These are phyloP conservation scores for Megalurothrips usitatus DNA, from an alignment of 2,888 invertebrate species.

Conservation along the genomic window DNA sequence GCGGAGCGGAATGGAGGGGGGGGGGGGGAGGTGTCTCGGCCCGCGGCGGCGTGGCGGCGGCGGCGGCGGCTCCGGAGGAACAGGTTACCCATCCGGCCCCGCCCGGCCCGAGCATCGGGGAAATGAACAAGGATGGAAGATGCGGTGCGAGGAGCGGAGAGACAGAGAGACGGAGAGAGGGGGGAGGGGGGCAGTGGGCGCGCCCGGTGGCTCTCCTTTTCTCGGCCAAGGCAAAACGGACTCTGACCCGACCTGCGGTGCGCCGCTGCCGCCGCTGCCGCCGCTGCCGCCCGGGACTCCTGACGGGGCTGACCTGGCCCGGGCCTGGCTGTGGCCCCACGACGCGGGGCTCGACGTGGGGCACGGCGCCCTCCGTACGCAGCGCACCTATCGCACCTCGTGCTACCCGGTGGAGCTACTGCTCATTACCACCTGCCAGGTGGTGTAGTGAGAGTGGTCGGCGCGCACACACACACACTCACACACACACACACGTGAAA, in stretches of 20 bases:
- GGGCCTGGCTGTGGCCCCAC: neutral
- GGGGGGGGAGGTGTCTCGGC: neutral
- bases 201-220: slow-evolving; percentile 3
- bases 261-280: neutral
- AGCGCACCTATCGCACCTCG: no score
- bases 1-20: neutral
- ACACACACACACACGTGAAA: neutral
- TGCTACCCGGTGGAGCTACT: no score
- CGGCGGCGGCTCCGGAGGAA: neutral
- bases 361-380: neutral
- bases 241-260: neutral
- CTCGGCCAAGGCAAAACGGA: slow-evolving; percentile 10
- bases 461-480: neutral
- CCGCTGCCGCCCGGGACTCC: neutral
- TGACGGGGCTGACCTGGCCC: neutral
- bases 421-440: no score
- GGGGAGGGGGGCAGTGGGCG: neutral
- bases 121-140: neutral
- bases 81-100: neutral
- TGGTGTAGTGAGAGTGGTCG: no score
- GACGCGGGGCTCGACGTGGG: no score
- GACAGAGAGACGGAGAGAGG: neutral
- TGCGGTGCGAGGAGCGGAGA: neutral
- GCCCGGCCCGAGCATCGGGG: neutral
- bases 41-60: neutral